phyloP scores from a whole-genome alignment of 2,888 invertebrate species.

The Apamea monoglypha region DNA sequence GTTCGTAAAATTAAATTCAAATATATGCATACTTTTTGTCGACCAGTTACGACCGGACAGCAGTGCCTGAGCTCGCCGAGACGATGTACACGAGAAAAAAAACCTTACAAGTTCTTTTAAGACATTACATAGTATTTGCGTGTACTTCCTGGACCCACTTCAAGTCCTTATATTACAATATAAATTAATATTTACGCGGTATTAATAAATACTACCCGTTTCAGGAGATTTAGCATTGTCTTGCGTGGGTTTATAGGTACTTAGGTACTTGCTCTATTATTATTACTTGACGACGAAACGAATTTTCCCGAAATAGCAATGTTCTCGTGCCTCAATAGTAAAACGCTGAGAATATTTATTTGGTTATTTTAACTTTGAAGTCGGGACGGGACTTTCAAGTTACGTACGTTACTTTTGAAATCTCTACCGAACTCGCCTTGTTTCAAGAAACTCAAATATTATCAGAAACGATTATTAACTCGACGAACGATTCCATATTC shows the following conservation, averaged over 20 bases:
- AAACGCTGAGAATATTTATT: background rate
- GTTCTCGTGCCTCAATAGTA: background rate
- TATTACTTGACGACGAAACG: background rate
- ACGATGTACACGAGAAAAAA: constrained; percentile 66
- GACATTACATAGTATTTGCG: constrained; percentile 65
- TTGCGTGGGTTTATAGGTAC: background rate
- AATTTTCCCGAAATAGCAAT: background rate
- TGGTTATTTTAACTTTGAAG: background rate
- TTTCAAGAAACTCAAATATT: constrained; percentile 6
- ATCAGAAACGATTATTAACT: constrained; percentile 22
- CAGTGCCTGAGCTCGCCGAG: constrained; percentile 67
- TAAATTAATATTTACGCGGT: constrained; percentile 1
- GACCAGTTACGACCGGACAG: constrained; percentile 76
- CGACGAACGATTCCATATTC: constrained; percentile 30
- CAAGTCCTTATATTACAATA: constrained; percentile 18
- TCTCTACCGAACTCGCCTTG: too few relatives aligned
- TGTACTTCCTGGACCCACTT: constrained; percentile 77
- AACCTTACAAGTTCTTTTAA: constrained; percentile 71
- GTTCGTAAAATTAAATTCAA: constrained; percentile 87
- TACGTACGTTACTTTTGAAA: background rate
- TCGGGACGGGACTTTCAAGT: background rate
- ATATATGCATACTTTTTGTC: constrained; percentile 88
- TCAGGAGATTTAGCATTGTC: background rate
- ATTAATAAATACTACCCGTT: constrained; percentile 16
- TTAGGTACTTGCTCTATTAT: background rate